These are phyloP conservation scores for Palythoa grandiflora DNA, from an alignment of 92 coral and sea anemone species.

Conservation along the genomic window DNA sequence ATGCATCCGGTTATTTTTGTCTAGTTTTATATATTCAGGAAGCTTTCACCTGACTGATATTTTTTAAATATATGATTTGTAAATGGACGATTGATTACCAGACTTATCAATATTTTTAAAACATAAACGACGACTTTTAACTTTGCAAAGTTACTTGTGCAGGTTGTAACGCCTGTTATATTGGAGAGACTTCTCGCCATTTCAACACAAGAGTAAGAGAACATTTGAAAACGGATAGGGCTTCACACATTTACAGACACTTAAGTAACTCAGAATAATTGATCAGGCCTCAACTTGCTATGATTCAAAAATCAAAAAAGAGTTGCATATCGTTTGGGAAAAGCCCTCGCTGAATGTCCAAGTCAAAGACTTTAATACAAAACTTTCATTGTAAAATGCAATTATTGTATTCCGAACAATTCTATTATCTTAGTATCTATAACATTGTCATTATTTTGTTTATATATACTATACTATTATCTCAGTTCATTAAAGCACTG, in stretches of 20 bases:
- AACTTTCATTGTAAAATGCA: too few relatives aligned
- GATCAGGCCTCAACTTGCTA: too few relatives aligned
- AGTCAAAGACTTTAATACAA: neutral
- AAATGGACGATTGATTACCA: neutral
- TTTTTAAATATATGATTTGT: constrained; percentile 6
- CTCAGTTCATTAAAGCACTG: neutral
- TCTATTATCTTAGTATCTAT: neutral
- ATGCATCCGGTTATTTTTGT: constrained; percentile 11
- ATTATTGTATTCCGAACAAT: neutral
- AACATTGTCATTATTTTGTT: neutral
- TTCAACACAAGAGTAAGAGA: constrained; percentile 4
- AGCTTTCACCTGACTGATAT: constrained; percentile 14
- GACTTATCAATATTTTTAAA: neutral
- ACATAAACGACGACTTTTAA: too few relatives aligned
- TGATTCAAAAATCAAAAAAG: too few relatives aligned
- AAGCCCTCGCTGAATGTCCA: too few relatives aligned
- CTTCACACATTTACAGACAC: neutral
- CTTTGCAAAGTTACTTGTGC: constrained; percentile 1
- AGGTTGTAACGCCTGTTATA: neutral
- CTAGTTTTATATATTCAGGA: constrained; percentile 8
- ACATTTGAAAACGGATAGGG: neutral
- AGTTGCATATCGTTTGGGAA: too few relatives aligned
- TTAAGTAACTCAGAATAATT: too few relatives aligned
- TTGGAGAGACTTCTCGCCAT: neutral
- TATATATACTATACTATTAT: neutral